phyloP scores from a whole-genome alignment of 2,797 vertebrate genomes.

The Pelodytes ibericus region DNA sequence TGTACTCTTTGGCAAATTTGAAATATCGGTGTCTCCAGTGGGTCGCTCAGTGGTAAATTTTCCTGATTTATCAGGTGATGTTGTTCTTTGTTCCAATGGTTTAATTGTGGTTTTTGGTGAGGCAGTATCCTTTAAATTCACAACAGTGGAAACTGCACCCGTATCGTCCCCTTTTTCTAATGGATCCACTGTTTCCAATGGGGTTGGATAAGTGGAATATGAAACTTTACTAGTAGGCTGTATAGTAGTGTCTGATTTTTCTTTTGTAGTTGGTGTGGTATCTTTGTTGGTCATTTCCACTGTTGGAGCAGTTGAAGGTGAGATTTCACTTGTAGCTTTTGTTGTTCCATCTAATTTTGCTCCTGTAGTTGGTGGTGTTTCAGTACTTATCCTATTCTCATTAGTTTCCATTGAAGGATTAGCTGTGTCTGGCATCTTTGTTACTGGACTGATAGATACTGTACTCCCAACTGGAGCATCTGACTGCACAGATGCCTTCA shows the following conservation, averaged over 20 bases:
- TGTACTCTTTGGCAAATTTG: slow-evolving; percentile 17
- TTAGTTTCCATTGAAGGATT: slow-evolving; percentile 19
- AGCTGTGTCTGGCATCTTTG: slow-evolving; percentile 4
- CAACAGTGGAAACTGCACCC: neutral
- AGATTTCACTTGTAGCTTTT: neutral
- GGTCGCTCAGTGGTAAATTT: neutral
- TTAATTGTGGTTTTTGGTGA: neutral
- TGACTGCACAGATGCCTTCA: neutral
- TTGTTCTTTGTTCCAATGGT: neutral
- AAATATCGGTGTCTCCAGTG: neutral
- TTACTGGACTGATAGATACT: slow-evolving; percentile 28
- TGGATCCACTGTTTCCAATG: slow-evolving; percentile 30
- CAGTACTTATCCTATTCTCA: slow-evolving; percentile 17
- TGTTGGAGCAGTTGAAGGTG: neutral
- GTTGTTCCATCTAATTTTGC: slow-evolving; percentile 17
- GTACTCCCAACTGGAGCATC: neutral
- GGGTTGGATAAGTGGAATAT: too few relatives aligned
- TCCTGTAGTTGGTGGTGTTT: slow-evolving; percentile 8
- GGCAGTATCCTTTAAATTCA: neutral
- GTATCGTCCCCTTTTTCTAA: slow-evolving; percentile 1
- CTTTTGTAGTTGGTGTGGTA: slow-evolving; percentile 24
- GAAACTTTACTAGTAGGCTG: too few relatives aligned
- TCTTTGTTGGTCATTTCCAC: neutral
- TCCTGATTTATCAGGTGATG: neutral
- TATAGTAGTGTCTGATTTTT: too few relatives aligned